Evolutionary conservation across 2,113 vertebrate genomes (phyloP).

Genomic region (Forbesichthys agassizii): DNA sequence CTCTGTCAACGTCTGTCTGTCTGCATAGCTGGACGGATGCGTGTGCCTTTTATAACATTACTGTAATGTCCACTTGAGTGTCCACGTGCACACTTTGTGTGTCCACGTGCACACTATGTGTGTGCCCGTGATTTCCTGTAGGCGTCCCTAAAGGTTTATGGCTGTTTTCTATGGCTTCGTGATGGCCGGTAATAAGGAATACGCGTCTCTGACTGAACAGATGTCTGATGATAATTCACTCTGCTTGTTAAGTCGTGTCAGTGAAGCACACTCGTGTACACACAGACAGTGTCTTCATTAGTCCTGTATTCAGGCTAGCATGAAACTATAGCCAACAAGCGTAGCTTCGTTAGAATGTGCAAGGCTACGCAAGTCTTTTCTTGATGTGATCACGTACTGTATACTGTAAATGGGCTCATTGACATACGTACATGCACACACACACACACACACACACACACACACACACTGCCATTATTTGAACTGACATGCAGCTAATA

Average conservation of each 20-base stretch:
- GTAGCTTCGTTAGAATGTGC: background rate
- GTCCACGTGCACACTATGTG: background rate
- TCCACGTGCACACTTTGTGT: background rate
- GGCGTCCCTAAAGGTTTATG: slow-evolving; percentile 22
- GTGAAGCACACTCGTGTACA: slow-evolving; percentile 7
- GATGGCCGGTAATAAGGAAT: slow-evolving; percentile 45
- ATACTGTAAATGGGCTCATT: background rate
- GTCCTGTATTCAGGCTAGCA: background rate
- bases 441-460: background rate
- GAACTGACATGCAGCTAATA: background rate
- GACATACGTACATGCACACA: background rate
- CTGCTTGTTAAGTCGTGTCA: slow-evolving; percentile 36
- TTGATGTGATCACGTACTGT: background rate
- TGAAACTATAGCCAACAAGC: background rate
- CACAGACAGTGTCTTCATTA: background rate
- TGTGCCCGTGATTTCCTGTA: background rate
- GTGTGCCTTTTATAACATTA: background rate
- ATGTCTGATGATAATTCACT: slow-evolving; percentile 39
- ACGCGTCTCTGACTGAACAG: slow-evolving; percentile 27
- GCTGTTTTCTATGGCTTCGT: slow-evolving; percentile 48
- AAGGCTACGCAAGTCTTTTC: background rate
- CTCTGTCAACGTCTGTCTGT: background rate
- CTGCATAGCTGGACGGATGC: background rate
- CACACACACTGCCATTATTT: background rate
- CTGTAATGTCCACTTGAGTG: background rate